Percentiles rank a stretch among this genome's conserved stretches.
Evolutionary conservation across 2,888 invertebrate genomes (phyloP).

Genomic region (Pyrgus malvae): DNA sequence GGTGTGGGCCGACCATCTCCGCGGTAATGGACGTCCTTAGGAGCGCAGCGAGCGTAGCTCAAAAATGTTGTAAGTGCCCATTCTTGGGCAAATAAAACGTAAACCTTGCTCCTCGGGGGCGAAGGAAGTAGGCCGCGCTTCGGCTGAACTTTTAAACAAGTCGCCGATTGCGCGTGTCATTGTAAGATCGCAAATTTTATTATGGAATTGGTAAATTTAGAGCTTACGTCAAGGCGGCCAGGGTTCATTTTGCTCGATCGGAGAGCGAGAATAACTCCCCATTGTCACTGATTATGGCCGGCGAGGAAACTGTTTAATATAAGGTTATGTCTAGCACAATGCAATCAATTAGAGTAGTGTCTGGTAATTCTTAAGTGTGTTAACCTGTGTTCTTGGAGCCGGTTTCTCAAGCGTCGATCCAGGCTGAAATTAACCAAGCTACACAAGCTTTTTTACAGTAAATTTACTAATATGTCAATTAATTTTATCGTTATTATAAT

Average conservation of each 20-base stretch:
- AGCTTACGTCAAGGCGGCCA: slow-evolving; percentile 40
- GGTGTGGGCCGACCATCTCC: slow-evolving; percentile 48
- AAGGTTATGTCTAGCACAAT: slow-evolving; percentile 52
- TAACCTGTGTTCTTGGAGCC: slow-evolving; percentile 10
- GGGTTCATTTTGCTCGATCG: slow-evolving; percentile 35
- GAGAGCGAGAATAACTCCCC: slow-evolving; percentile 47
- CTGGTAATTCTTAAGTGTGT: slow-evolving; percentile 36
- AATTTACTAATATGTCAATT: too few relatives aligned
- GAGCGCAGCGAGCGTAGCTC: slow-evolving; percentile 32
- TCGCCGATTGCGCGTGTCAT: slow-evolving; percentile 48
- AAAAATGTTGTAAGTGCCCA: slow-evolving; percentile 37
- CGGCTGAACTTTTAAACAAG: slow-evolving; percentile 43
- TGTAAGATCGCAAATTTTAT: slow-evolving; percentile 43
- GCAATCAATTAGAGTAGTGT: slow-evolving; percentile 54
- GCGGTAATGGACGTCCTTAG: slow-evolving; percentile 48
- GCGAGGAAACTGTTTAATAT: slow-evolving; percentile 60
- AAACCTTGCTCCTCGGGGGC: slow-evolving; percentile 31
- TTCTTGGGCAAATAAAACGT: slow-evolving; percentile 28
- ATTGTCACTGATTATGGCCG: slow-evolving; percentile 56
- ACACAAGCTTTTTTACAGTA: too few relatives aligned
- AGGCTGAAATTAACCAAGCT: not conserved
- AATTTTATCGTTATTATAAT: too few relatives aligned
- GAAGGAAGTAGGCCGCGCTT: slow-evolving; percentile 38
- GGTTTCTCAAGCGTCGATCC: not conserved
- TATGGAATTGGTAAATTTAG: slow-evolving; percentile 36